Base-by-base conservation (phyloP, 2,888 invertebrate genomes). In the Epinotia nisella region DNA sequence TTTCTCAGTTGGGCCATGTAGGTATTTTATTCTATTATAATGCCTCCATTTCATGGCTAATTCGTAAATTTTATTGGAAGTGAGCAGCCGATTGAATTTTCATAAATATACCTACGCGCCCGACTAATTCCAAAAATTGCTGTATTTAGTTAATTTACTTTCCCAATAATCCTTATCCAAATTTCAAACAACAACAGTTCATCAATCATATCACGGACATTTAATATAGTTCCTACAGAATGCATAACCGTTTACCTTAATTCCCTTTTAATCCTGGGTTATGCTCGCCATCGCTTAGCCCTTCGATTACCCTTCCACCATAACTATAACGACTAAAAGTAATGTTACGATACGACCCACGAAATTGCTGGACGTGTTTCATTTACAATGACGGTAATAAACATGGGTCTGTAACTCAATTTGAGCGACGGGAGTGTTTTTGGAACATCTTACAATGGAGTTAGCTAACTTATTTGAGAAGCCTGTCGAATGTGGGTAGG, bases 331-430 rank as follows among this genome's bases (percentile, higher is more conserved):
- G 10, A 56, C 66, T 66, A 10, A 66, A 66, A 66, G 21, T 56
- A 56, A 56, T 56, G 56, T 66, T 41, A 66, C 66, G 21, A 56
- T 41, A 66, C 66, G 21, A 56, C 3, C 24, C 66, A 41, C 41
- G 11, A 66, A 55, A 66, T 41, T 56, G 24, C n/a, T 39, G 66
- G 24, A 66, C 66, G 65, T 66, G 65, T 41, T 41, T 24, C 56
- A 66, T 66, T 56, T 55, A 66, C 39, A 66, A 66, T 66, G 55
- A 66, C 55, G 55, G 66, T 66, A 55, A 55, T 66, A 66, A 66
- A 66, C 41, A 66, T 56, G 66, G 66, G 66, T 66, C 55, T n/a
- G 55, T 66, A 66, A 41, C 66, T 66, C 55, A 56, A 66, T 66
- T 56, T 53, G 11, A 17, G 29, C 5, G 21, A 19, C 10, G 5